Percentiles rank a stretch among this genome's conserved stretches.
Conservation (phyloP, 2,888 invertebrate species). For the Pterobdella sp. region DNA sequence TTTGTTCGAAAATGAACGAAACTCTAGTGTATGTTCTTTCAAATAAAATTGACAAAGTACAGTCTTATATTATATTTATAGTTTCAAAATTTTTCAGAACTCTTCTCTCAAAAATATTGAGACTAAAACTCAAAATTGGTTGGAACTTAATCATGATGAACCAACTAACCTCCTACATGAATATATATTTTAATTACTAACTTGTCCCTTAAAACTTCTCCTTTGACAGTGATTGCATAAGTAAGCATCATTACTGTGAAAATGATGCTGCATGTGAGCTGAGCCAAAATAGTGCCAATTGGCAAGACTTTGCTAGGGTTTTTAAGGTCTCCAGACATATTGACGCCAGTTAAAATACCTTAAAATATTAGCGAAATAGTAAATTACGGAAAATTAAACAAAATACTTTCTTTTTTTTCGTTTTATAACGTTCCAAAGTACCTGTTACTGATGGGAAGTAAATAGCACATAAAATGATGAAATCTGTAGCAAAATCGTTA, state of each 20-base stretch:
- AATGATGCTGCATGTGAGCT: slow-evolving; percentile 82
- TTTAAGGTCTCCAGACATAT: slow-evolving; percentile 89
- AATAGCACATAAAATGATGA: slow-evolving; percentile 89
- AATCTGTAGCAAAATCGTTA: slow-evolving; percentile 77
- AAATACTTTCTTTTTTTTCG: neutral
- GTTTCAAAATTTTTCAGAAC: neutral
- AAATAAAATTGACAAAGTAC: no score
- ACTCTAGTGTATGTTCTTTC: no score
- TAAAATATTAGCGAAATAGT: slow-evolving; percentile 34
- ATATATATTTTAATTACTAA: slow-evolving; percentile 53
- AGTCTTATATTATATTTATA: neutral
- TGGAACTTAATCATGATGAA: neutral
- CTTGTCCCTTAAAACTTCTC: slow-evolving; percentile 86
- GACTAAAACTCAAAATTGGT: neutral
- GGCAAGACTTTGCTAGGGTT: slow-evolving; percentile 96
- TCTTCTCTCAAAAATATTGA: no score
- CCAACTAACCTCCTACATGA: neutral
- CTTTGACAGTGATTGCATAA: slow-evolving; percentile 87
- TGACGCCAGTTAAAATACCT: slow-evolving; percentile 97
- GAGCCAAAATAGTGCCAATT: slow-evolving; percentile 88
- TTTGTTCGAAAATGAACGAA: no score
- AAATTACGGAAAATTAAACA: neutral
- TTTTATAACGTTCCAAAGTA: slow-evolving; percentile 47
- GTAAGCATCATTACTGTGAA: slow-evolving; percentile 48
- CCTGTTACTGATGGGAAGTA: slow-evolving; percentile 98